These are phyloP conservation scores for Hybos culiciformis DNA, from an alignment of 2,888 invertebrate species.

Conservation along the genomic window DNA sequence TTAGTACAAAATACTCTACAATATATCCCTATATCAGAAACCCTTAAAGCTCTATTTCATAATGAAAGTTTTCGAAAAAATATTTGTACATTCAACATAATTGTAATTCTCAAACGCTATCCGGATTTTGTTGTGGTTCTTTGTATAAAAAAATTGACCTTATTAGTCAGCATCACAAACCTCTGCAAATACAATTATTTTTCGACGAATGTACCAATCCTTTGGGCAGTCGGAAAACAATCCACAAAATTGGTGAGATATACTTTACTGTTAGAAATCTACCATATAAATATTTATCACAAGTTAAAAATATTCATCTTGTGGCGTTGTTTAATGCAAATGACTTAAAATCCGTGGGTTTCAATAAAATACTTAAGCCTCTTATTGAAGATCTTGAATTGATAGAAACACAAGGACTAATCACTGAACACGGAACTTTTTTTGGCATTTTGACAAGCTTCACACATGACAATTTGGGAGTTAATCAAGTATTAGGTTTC, in stretches of 20 bases:
- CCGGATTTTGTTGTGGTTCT: not conserved
- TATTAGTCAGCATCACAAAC: conserved; percentile 2
- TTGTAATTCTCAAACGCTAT: not conserved
- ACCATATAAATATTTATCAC: conserved; percentile 7
- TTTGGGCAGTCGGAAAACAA: conserved; percentile 10
- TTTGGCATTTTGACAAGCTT: conserved; percentile 7
- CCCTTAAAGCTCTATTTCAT: conserved; percentile 5
- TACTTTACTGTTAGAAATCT: conserved; percentile 10
- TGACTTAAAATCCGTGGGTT: conserved; percentile 6
- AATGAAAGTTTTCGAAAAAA: conserved; percentile 2
- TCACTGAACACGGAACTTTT: not conserved
- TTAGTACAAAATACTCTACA: conserved; percentile 6
- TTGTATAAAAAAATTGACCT: conserved; percentile 2
- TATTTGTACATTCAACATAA: not conserved
- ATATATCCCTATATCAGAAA: conserved; percentile 6
- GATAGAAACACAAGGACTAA: too few species aligned
- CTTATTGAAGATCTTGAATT: conserved; percentile 8
- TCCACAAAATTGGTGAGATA: conserved; percentile 13
- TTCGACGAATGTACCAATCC: conserved; percentile 12
- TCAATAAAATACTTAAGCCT: conserved; percentile 5
- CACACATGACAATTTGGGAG: conserved; percentile 11
- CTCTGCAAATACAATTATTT: conserved; percentile 7
- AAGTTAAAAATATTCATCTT: conserved; percentile 9
- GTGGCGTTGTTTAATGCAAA: conserved; percentile 9
- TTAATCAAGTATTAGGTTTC: conserved; percentile 8